Percentiles rank a stretch among this genome's conserved stretches.
Conservation (phyloP, 53 echinoderm and acorn worm genomes). For the Henricia sp. region DNA sequence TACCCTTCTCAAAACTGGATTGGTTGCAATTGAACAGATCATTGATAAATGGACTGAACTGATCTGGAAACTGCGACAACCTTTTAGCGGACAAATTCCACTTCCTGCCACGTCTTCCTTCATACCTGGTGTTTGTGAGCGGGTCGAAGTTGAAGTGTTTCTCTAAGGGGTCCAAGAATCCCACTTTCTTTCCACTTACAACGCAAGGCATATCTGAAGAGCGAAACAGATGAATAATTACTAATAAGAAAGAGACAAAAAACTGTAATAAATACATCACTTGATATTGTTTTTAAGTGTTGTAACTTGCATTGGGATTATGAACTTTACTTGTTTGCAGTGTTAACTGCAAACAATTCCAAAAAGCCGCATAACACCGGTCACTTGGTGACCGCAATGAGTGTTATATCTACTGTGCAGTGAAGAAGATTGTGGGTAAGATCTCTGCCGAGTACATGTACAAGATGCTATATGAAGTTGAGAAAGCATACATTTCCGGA, state of each 20-base stretch:
- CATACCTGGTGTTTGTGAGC: background rate
- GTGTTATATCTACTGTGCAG: too few relatives aligned
- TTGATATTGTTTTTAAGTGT: background rate
- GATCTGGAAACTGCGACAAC: conserved; percentile 48
- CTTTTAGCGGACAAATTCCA: conserved; percentile 7
- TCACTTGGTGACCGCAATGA: too few relatives aligned
- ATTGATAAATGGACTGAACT: conserved; percentile 66
- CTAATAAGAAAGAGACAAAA: too few relatives aligned
- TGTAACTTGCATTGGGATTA: background rate
- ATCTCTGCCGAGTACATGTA: too few relatives aligned
- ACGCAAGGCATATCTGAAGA: conserved; percentile 77
- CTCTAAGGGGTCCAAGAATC: conserved; percentile 74
- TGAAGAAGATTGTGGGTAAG: too few relatives aligned
- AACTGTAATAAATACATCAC: too few relatives aligned
- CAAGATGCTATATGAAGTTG: too few relatives aligned
- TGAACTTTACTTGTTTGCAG: too few relatives aligned
- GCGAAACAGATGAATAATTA: too few relatives aligned
- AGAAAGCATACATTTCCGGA: too few relatives aligned
- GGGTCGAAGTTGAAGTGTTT: conserved; percentile 53
- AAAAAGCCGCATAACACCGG: too few relatives aligned
- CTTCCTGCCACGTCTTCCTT: conserved; percentile 27
- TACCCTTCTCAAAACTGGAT: conserved; percentile 10
- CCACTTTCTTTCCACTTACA: conserved; percentile 62
- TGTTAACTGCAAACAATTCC: too few relatives aligned
- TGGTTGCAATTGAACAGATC: conserved; percentile 10